Percentiles rank a stretch among this genome's conserved stretches.
These are phyloP conservation scores for Sarcophaga subvicina DNA, from an alignment of 2,888 invertebrate genomes.

Conservation along the genomic window DNA sequence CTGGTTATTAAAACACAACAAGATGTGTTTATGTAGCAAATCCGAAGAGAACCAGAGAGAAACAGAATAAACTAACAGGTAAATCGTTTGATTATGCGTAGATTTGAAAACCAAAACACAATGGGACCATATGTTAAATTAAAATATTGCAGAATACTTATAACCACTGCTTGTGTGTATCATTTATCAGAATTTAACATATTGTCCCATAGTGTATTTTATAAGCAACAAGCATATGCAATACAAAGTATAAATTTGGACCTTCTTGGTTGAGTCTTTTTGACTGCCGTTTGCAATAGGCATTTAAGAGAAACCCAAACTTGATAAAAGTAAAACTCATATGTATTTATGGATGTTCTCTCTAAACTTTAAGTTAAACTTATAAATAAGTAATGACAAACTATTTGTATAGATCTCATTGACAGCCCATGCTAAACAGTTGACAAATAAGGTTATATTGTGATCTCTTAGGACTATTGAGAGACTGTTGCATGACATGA, in stretches of 20 bases:
- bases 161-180: not conserved
- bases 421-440: slow-evolving; percentile 67
- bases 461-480: slow-evolving; percentile 44
- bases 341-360: not conserved
- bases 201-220: not conserved
- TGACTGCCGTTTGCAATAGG: not conserved
- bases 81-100: slow-evolving; percentile 48
- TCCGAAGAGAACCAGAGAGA: slow-evolving; percentile 15
- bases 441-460: slow-evolving; percentile 69
- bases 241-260: not conserved
- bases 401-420: slow-evolving; percentile 64
- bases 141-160: not conserved
- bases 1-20: slow-evolving; percentile 38
- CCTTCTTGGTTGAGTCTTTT: not conserved
- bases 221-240: slow-evolving; percentile 1
- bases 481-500: slow-evolving; percentile 36
- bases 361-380: slow-evolving; percentile 9
- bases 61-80: slow-evolving; percentile 44
- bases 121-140: slow-evolving; percentile 1
- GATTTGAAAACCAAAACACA: slow-evolving; percentile 9
- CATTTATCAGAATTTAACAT: too few species aligned
- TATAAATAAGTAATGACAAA: slow-evolving; percentile 57
- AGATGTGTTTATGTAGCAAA: slow-evolving; percentile 17
- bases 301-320: not conserved
- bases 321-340: not conserved